Evolutionary conservation across 2,888 invertebrate species (phyloP).

Genomic region (Plutella xylostella): DNA sequence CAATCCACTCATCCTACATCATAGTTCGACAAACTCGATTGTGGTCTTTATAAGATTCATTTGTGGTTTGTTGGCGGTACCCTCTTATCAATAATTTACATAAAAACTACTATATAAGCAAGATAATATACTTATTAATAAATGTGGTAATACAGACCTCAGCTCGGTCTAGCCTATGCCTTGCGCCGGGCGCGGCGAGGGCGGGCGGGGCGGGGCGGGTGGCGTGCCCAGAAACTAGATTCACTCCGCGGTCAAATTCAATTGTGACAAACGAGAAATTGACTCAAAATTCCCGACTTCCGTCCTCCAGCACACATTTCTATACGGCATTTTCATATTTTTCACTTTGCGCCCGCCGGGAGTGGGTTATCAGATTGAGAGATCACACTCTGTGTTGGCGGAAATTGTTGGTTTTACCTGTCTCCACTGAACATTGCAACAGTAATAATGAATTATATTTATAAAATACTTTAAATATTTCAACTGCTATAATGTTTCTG

Average conservation of each 20-base stretch:
- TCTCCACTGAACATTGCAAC: background rate
- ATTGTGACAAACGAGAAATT: conserved; percentile 58
- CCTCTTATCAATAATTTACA: no score
- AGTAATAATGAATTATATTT: no score
- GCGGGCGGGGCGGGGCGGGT: background rate
- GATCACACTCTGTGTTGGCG: background rate
- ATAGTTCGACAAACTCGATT: no score
- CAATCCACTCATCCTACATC: no score
- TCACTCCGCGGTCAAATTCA: conserved; percentile 58
- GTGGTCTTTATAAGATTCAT: no score
- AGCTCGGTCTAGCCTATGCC: no score
- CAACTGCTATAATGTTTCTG: no score
- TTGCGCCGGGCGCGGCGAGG: background rate
- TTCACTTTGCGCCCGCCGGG: background rate
- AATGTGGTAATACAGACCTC: no score
- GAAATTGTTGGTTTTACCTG: background rate
- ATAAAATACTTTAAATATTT: no score
- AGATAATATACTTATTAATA: no score
- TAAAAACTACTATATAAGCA: no score
- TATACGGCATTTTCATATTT: background rate
- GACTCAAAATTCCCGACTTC: conserved; percentile 54
- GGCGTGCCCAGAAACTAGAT: conserved; percentile 56
- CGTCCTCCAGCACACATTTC: conserved; percentile 17
- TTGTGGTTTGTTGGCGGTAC: no score
- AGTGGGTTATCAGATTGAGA: background rate